Conservation (phyloP, 1,140 invertebrate species). For the Drosophila sp. region DNA sequence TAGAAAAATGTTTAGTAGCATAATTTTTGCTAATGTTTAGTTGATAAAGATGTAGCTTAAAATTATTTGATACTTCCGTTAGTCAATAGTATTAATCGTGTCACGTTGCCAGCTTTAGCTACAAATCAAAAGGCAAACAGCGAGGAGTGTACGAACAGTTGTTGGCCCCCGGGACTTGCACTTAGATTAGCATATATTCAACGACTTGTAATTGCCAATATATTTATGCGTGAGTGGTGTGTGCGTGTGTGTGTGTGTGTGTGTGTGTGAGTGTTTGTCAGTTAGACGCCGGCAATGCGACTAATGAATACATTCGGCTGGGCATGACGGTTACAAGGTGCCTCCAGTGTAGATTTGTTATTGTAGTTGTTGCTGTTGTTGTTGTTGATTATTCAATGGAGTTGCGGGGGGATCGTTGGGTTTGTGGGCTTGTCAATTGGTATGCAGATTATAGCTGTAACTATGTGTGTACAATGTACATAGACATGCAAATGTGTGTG, state of each 20-base stretch:
- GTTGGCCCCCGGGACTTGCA: constrained; percentile 64
- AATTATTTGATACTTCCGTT: neutral
- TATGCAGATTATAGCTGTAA: constrained; percentile 26
- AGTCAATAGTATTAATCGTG: constrained; percentile 9
- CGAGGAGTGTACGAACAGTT: constrained; percentile 53
- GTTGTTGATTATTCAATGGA: constrained; percentile 19
- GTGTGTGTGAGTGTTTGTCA: constrained; percentile 15
- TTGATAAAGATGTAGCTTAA: too few species aligned
- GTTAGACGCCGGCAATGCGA: constrained; percentile 55
- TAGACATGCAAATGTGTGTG: neutral
- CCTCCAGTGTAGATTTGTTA: constrained; percentile 24
- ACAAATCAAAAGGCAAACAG: constrained; percentile 16
- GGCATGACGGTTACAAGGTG: constrained; percentile 35
- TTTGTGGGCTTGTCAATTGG: constrained; percentile 47
- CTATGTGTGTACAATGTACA: neutral
- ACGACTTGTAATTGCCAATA: constrained; percentile 56
- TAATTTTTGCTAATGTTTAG: too few species aligned
- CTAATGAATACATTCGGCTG: constrained; percentile 75
- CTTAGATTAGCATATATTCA: constrained; percentile 78
- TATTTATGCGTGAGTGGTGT: constrained; percentile 5
- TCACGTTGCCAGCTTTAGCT: constrained; percentile 25
- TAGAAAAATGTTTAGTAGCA: too few species aligned
- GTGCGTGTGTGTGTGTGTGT: constrained; percentile 10
- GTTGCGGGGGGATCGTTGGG: constrained; percentile 22
- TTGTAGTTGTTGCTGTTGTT: neutral